phyloP scores from a whole-genome alignment of 1,140 invertebrate genomes.

The Aphaenogaster floridana region DNA sequence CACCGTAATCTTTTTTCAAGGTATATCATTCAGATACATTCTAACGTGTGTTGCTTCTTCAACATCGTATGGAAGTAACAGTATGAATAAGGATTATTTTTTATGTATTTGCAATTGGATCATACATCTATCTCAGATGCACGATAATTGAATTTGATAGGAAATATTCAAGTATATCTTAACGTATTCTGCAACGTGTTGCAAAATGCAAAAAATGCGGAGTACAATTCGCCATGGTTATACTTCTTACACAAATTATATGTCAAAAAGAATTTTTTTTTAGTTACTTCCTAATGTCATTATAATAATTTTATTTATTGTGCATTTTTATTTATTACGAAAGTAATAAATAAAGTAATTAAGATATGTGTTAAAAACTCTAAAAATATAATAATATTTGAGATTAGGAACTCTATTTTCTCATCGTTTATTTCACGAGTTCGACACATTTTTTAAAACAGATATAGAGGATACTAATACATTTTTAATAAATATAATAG shows the following conservation, averaged over 20 bases:
- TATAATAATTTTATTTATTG: background rate
- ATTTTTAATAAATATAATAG: background rate
- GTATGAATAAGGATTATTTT: background rate
- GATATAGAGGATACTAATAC: background rate
- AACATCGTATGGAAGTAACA: background rate
- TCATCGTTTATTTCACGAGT: background rate
- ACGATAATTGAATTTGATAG: slow-evolving; percentile 19
- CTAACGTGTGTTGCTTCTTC: background rate
- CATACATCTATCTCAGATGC: background rate
- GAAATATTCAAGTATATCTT: slow-evolving; percentile 8
- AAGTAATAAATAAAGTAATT: too few relatives aligned
- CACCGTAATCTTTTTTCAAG: background rate
- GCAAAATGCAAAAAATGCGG: slow-evolving; percentile 35
- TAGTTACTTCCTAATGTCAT: background rate
- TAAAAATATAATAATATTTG: background rate
- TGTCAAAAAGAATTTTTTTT: background rate
- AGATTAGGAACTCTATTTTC: background rate
- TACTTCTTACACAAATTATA: slow-evolving; percentile 4
- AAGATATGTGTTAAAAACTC: background rate
- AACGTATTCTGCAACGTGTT: background rate
- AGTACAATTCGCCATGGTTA: background rate
- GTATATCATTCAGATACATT: background rate
- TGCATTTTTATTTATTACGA: background rate
- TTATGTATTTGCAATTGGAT: background rate
- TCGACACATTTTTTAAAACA: background rate